These are phyloP conservation scores for Baryphthengus martii DNA, from an alignment of 2,113 vertebrate genomes.

Conservation along the genomic window DNA sequence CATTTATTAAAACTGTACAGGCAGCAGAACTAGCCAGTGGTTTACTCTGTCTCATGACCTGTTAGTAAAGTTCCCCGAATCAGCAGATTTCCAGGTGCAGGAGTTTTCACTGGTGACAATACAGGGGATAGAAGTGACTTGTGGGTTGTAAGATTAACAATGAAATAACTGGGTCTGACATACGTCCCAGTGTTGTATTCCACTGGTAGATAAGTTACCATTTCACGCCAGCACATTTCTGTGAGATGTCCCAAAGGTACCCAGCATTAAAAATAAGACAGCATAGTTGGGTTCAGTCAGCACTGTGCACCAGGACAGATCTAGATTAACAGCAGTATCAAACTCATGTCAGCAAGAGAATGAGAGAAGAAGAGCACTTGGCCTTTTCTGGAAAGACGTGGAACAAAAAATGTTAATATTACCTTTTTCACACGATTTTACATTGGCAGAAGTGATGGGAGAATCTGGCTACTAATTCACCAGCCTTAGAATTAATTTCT, in stretches of 20 bases:
- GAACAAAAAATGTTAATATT: not conserved
- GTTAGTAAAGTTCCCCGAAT: not conserved
- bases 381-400: not conserved
- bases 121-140: not conserved
- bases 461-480: not conserved
- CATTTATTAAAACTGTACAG: slow-evolving; percentile 20
- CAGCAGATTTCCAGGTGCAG: slow-evolving; percentile 29
- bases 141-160: not conserved
- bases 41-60: not conserved
- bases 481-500: not conserved
- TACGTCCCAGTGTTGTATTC: not conserved
- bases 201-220: not conserved
- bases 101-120: not conserved
- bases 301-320: not conserved
- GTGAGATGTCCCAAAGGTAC: not conserved
- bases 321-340: not conserved
- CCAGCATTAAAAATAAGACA: not conserved
- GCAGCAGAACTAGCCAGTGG: not conserved
- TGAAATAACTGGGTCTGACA: not conserved
- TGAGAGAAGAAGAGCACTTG: not conserved
- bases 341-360: not conserved
- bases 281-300: not conserved
- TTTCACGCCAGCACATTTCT: not conserved
- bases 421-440: not conserved
- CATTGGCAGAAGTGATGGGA: not conserved